Base-by-base conservation (phyloP, 2,888 invertebrate species). In the Brachyptera risi region DNA sequence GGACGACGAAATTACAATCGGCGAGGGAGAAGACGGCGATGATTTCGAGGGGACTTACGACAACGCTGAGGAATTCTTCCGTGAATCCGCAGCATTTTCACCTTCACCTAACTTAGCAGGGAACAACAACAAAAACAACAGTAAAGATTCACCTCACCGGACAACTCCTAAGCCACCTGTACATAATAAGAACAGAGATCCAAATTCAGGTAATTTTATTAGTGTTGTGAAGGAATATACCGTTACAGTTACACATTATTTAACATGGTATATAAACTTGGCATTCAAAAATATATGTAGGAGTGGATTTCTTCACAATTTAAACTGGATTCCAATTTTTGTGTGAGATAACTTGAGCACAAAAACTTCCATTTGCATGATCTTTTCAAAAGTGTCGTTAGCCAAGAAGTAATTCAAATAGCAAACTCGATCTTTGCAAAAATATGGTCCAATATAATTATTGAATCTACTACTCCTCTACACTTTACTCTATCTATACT, bases 1-100 rank as follows among this genome's bases (percentile, higher is more conserved):
- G 74, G 81, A 85, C 65, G 92, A 92, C 73, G 92, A 92, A 73
- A 81, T 83, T 56, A 71, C 72, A 71, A 40, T 74, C 60, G 72
- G 72, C 60, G 70, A 70, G 57, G 63, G 66, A 38, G 72, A 81
- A 66, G 80, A 80, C 67, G 77, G 80, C 65, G 80, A 80, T 76
- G 74, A 80, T 76, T 79, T 75, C 68, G 71, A 75, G 70, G 66
- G 71, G 65, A 69, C 76, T 70, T 67, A 71, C 71, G 73, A 76
- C 56, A 72, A 74, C n/a, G 60, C 67, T 13, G 79, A 78, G 64
- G 76, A 77, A 63, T 80, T 78, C 69, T 80, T 81, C 65, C 74
- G 80, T 63, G 82, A 82, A 70, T 79, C 80, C 0, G 80, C 80
- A 47, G 80, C 79, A 2, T 78, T 81, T 63, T 81, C 82, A 1